phyloP scores from a whole-genome alignment of 2,888 invertebrate genomes.

The Morpho helenor region DNA sequence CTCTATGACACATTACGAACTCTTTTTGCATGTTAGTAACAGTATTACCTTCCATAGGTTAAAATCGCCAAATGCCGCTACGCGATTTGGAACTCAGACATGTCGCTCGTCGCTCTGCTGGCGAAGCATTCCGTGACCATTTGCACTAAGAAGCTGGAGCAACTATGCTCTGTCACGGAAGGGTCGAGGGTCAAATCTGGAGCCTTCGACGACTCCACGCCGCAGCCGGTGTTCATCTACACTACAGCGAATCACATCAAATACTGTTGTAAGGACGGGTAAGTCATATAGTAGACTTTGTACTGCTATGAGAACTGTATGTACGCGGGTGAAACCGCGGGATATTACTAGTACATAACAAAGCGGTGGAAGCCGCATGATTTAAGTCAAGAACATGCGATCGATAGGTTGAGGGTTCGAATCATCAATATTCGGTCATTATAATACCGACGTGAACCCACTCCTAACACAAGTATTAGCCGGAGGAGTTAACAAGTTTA shows the following conservation, averaged over 20 bases:
- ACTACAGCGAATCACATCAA: slow-evolving; percentile 99
- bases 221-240: slow-evolving; percentile 92
- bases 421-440: no score
- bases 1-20: no score
- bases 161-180: slow-evolving; percentile 95
- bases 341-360: no score
- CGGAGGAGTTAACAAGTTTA: no score
- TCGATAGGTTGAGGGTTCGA: no score
- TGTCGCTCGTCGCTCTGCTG: slow-evolving; percentile 95
- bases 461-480: no score
- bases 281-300: slow-evolving; percentile 31
- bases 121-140: slow-evolving; percentile 96
- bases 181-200: slow-evolving; percentile 98
- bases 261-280: slow-evolving; percentile 96
- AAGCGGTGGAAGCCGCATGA: no score
- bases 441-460: no score
- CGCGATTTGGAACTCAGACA: slow-evolving; percentile 97
- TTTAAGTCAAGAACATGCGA: no score
- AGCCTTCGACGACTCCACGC: slow-evolving; percentile 97
- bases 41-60: slow-evolving; percentile 63
- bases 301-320: no score
- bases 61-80: slow-evolving; percentile 93
- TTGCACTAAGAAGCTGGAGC: slow-evolving; percentile 94
- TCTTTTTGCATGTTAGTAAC: no score
- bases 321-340: no score